phyloP scores from a whole-genome alignment of 2,113 vertebrate species.

The Chaetodon trifascialis region DNA sequence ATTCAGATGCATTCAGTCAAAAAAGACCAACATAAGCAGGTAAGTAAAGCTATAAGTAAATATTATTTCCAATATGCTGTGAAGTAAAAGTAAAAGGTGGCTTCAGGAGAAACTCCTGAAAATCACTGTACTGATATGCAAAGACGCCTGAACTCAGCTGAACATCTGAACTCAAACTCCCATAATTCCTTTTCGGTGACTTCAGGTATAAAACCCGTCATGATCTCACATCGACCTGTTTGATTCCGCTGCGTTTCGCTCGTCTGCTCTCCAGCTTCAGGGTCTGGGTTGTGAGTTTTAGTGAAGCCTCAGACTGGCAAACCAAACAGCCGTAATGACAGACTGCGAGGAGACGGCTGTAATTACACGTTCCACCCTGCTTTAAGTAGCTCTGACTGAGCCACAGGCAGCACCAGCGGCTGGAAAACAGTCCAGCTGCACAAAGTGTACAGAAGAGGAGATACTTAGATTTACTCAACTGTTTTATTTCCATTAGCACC shows the following conservation, averaged over 20 bases:
- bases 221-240: not conserved
- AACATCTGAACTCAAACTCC: not conserved
- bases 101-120: not conserved
- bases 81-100: not conserved
- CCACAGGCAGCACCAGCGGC: conserved; percentile 30
- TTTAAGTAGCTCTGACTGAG: conserved; percentile 23
- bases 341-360: conserved; percentile 65
- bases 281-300: conserved; percentile 8
- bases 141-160: not conserved
- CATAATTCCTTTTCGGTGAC: not conserved
- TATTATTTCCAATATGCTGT: not conserved
- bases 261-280: not conserved
- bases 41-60: not conserved
- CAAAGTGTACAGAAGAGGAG: not conserved
- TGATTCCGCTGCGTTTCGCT: not conserved
- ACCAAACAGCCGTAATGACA: conserved; percentile 72
- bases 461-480: not conserved
- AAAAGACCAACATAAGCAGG: not conserved
- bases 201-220: not conserved
- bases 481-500: no score
- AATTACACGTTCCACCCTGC: conserved; percentile 73
- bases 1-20: not conserved
- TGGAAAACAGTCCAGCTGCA: not conserved
- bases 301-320: conserved; percentile 31
- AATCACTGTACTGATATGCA: no score